These are phyloP conservation scores for Linnaemya tessellans DNA, from an alignment of 2,888 invertebrate species.

Conservation along the genomic window DNA sequence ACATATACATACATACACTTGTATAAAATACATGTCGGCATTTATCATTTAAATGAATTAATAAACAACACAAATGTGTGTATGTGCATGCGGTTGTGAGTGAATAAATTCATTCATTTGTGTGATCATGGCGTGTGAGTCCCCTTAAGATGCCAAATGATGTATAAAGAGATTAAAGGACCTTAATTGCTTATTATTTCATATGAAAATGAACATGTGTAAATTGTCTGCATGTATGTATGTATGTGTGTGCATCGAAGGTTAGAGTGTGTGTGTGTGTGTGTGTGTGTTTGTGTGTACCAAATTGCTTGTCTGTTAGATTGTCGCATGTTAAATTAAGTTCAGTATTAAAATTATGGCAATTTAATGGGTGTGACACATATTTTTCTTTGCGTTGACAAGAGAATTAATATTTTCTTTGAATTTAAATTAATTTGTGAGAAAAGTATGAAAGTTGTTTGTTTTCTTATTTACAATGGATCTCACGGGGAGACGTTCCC, in stretches of 20 bases:
- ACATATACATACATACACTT: neutral
- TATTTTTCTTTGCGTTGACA: neutral
- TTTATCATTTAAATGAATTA: conserved; percentile 1
- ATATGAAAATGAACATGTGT: conserved; percentile 18
- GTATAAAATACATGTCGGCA: too few species aligned
- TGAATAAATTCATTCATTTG: conserved; percentile 19
- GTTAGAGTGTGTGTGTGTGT: neutral
- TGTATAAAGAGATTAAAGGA: conserved; percentile 54
- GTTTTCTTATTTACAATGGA: too few species aligned
- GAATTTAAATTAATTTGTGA: neutral
- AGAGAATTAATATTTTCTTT: neutral
- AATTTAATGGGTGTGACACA: neutral
- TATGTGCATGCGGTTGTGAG: neutral
- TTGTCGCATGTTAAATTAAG: neutral
- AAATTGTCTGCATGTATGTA: neutral
- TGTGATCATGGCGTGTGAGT: conserved; percentile 22
- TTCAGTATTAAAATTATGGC: neutral
- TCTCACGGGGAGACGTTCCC: too few species aligned
- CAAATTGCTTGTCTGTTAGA: conserved; percentile 13
- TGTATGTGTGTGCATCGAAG: neutral
- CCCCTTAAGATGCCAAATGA: conserved; percentile 61
- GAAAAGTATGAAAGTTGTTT: too few species aligned
- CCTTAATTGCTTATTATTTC: conserved; percentile 56
- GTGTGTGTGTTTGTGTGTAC: neutral
- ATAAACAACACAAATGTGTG: neutral